Percentiles rank a stretch among this genome's conserved stretches.
Evolutionary conservation across 1,140 invertebrate species (phyloP).

Genomic region (Solenopsis fugax): DNA sequence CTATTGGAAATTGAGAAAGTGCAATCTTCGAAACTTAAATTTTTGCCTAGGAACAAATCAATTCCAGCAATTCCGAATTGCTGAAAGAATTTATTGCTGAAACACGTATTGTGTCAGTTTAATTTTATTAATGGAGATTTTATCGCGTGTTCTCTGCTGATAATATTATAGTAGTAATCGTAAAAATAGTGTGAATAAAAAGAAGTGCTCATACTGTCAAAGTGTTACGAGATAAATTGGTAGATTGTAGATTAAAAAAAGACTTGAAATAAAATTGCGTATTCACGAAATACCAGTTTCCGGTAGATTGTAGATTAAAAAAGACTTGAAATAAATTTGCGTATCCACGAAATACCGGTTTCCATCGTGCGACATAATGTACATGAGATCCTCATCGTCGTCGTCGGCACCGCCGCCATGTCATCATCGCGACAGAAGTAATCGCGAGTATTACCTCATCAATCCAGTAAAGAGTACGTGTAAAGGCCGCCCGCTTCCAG

Average conservation of each 20-base stretch:
- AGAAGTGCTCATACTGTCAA: background rate
- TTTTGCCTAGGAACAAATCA: background rate
- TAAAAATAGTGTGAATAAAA: background rate
- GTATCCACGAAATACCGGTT: slow-evolving; percentile 2
- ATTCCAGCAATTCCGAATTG: background rate
- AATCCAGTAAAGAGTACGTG: slow-evolving; percentile 67
- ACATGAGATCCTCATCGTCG: slow-evolving; percentile 30
- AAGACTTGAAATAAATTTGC: background rate
- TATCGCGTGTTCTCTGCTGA: background rate
- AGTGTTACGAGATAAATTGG: background rate
- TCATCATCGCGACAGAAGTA: slow-evolving; percentile 67
- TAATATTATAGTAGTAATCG: background rate
- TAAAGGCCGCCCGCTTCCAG: slow-evolving; percentile 76
- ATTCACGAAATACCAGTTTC: background rate
- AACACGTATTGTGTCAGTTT: background rate
- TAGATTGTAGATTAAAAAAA: background rate
- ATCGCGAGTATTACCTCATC: slow-evolving; percentile 81
- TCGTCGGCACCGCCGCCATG: slow-evolving; percentile 4
- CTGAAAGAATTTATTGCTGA: background rate
- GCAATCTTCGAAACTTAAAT: background rate
- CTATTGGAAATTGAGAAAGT: background rate
- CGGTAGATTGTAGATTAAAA: background rate
- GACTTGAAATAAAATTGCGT: background rate
- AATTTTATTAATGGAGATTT: background rate
- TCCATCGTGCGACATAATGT: background rate